Conservation (phyloP, 2,797 vertebrate genomes). For the Bradypodion ventrale region DNA sequence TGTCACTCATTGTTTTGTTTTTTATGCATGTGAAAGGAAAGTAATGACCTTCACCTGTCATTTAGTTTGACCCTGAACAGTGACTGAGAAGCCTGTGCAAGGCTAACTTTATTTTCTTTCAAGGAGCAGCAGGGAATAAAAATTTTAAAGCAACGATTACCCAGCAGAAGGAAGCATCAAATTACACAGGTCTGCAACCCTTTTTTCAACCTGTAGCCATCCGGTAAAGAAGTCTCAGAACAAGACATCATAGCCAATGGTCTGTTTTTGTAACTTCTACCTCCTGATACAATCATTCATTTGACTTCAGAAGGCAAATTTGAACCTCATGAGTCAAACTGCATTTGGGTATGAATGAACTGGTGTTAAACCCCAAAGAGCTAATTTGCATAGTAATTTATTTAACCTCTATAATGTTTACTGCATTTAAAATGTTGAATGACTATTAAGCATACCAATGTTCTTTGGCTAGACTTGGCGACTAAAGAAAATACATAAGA, state of each 20-base stretch:
- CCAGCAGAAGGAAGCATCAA: neutral
- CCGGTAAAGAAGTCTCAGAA: neutral
- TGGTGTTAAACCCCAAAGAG: neutral
- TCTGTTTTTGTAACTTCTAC: neutral
- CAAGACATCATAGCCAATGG: neutral
- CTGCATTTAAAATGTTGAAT: neutral
- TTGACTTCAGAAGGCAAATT: neutral
- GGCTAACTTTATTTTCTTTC: neutral
- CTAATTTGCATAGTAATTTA: neutral
- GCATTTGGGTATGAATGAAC: neutral
- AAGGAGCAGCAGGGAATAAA: neutral
- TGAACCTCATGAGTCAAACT: neutral
- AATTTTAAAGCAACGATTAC: neutral
- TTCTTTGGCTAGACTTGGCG: conserved; percentile 35
- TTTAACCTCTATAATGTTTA: conserved; percentile 16
- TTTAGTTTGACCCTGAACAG: neutral
- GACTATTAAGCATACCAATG: neutral
- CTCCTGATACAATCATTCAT: neutral
- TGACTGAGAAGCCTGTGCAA: neutral
- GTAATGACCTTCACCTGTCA: neutral
- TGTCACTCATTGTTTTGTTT: neutral
- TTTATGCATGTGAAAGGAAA: neutral
- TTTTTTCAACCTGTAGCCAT: neutral
- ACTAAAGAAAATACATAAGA: neutral
- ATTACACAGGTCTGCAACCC: too few relatives aligned